A percentile compares a stretch with the other conserved stretches of the same genome.
phyloP scores from a whole-genome alignment of 2,797 vertebrate species.

The Chelonia mydas region DNA sequence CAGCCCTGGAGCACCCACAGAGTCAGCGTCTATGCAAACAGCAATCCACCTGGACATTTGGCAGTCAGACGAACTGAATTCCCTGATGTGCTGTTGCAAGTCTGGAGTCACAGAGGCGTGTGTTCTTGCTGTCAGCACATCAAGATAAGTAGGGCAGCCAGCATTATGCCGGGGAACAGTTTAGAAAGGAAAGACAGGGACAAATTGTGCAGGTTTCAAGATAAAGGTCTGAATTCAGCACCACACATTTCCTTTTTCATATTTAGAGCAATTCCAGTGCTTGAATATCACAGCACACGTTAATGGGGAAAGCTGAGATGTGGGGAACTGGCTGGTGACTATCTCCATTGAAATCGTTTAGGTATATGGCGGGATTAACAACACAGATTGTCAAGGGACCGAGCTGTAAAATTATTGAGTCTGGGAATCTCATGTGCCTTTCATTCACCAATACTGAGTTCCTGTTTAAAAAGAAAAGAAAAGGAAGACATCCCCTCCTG shows the following conservation, averaged over 20 bases:
- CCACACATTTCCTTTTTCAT: neutral
- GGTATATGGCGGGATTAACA: neutral
- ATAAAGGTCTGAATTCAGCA: neutral
- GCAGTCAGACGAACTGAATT: neutral
- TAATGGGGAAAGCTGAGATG: accelerated
- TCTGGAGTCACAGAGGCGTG: neutral
- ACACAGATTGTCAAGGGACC: neutral
- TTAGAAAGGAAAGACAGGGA: neutral
- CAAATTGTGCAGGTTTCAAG: neutral
- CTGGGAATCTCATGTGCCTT: neutral
- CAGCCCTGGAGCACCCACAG: neutral
- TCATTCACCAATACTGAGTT: neutral
- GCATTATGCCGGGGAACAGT: neutral
- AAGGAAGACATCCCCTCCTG: neutral
- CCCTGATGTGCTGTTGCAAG: neutral
- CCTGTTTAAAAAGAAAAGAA: neutral
- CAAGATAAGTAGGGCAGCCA: neutral
- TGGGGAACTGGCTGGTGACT: neutral
- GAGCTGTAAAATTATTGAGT: neutral
- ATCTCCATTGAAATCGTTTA: neutral
- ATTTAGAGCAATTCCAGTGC: neutral
- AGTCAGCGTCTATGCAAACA: neutral
- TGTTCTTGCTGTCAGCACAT: neutral
- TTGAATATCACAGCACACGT: neutral
- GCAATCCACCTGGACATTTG: neutral